These are phyloP conservation scores for Cheumatopsyche charites DNA, from an alignment of 1,140 invertebrate species.

Conservation along the genomic window DNA sequence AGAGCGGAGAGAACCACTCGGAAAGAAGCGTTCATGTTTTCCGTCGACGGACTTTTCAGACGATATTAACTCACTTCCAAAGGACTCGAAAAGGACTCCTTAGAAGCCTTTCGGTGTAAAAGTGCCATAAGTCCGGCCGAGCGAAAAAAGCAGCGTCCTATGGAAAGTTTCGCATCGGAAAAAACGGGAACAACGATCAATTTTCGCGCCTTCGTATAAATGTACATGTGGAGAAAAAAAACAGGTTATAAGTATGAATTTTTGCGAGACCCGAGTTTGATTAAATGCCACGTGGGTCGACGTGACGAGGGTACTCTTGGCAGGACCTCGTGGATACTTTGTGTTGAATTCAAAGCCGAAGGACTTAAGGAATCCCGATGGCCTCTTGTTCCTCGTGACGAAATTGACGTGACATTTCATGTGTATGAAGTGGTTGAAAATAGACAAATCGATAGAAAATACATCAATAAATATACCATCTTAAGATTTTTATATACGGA, in stretches of 20 bases:
- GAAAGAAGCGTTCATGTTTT: constrained; percentile 13
- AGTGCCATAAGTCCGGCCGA: not conserved
- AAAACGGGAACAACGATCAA: too few relatives aligned
- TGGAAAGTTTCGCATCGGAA: not conserved
- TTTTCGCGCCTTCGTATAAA: too few relatives aligned
- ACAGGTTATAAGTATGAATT: not conserved
- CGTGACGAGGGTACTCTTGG: constrained; percentile 24
- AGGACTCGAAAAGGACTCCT: constrained; percentile 2
- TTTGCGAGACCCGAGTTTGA: constrained; percentile 19
- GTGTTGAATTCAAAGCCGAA: not conserved
- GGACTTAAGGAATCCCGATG: constrained; percentile 12
- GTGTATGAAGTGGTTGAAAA: not conserved
- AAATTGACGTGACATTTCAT: not conserved
- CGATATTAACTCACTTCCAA: constrained; percentile 13
- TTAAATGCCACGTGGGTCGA: constrained; percentile 24
- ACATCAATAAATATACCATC: not conserved
- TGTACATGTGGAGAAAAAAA: not conserved
- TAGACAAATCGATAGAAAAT: not conserved
- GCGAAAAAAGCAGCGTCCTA: not conserved
- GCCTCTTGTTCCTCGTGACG: not conserved
- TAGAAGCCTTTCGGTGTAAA: constrained; percentile 16
- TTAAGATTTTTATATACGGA: too few relatives aligned
- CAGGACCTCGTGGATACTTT: not conserved
- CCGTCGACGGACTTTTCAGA: not conserved
- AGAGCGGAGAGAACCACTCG: not conserved